Percentiles rank a stretch among this genome's conserved stretches.
Evolutionary conservation across 2,797 vertebrate species (phyloP).

Genomic region (Tachyglossus aculeatus): DNA sequence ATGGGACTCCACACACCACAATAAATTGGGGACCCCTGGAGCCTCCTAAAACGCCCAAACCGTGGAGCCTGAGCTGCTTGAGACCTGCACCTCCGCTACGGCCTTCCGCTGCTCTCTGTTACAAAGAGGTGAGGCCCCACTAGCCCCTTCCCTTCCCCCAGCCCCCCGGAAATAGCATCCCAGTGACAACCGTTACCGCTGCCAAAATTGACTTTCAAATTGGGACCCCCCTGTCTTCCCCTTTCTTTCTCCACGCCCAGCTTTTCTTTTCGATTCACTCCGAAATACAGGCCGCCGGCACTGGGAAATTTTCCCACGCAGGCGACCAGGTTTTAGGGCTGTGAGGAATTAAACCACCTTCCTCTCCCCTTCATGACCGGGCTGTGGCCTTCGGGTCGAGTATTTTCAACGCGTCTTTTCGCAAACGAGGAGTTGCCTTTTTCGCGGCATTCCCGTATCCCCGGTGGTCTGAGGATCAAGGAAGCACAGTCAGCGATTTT

Average conservation of each 20-base stretch:
- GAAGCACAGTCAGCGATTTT: background rate
- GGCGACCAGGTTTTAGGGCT: no score
- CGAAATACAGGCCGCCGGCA: background rate
- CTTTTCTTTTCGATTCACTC: background rate
- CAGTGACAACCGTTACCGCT: no score
- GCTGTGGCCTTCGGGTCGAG: no score
- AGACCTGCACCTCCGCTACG: constrained; percentile 91
- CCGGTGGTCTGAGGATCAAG: background rate
- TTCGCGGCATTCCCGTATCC: background rate
- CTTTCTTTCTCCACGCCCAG: no score
- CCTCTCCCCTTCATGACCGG: no score
- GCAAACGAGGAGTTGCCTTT: background rate
- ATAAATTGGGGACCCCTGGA: constrained; percentile 97
- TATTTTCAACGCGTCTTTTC: no score
- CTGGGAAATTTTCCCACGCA: no score
- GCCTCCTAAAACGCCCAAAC: constrained; percentile 95
- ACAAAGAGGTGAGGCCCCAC: constrained; percentile 88
- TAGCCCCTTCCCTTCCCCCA: background rate
- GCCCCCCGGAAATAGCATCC: background rate
- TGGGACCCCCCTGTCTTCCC: background rate
- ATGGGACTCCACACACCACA: constrained; percentile 89
- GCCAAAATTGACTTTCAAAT: no score
- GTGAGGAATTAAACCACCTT: no score
- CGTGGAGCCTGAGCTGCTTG: constrained; percentile 98
- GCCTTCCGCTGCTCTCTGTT: constrained; percentile 95